Conservation (phyloP, 2,888 invertebrate genomes). For the Tortrix viridana region DNA sequence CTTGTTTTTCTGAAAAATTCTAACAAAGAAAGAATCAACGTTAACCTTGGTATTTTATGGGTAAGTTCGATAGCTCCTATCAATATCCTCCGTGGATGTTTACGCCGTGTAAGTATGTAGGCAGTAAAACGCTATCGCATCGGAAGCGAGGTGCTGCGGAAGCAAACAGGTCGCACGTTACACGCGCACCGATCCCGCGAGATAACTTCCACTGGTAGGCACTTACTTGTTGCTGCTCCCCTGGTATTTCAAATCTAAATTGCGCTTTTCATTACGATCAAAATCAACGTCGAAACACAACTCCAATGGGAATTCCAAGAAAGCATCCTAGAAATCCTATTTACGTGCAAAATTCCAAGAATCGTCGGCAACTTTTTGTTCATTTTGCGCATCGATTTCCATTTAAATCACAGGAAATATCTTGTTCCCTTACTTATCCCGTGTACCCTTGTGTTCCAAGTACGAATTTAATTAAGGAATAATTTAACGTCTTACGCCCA, state of each 20-base stretch:
- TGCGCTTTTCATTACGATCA: not conserved
- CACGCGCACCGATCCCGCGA: conserved; percentile 5
- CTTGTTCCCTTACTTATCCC: too few species aligned
- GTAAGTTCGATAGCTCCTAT: too few species aligned
- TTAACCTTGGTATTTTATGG: too few species aligned
- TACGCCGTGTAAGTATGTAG: not conserved
- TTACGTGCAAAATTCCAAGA: not conserved
- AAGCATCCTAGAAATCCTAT: not conserved
- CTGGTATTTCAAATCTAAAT: not conserved
- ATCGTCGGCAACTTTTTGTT: not conserved
- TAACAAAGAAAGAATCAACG: too few species aligned
- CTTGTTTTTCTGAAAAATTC: too few species aligned
- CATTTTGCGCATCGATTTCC: too few species aligned
- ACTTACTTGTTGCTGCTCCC: conserved; percentile 23
- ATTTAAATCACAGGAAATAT: too few species aligned
- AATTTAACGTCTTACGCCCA: too few species aligned
- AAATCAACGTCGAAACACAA: not conserved
- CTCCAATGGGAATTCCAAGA: not conserved
- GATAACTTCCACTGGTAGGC: conserved; percentile 9
- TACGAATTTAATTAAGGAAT: too few species aligned
- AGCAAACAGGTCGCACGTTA: conserved; percentile 29
- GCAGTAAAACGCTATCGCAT: conserved; percentile 1
- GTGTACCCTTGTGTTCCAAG: too few species aligned
- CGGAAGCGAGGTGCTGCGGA: conserved; percentile 4
- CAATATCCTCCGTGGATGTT: too few species aligned